Evolutionary conservation across 2,888 invertebrate genomes (phyloP).

Genomic region (Lasioglossum lativentre): DNA sequence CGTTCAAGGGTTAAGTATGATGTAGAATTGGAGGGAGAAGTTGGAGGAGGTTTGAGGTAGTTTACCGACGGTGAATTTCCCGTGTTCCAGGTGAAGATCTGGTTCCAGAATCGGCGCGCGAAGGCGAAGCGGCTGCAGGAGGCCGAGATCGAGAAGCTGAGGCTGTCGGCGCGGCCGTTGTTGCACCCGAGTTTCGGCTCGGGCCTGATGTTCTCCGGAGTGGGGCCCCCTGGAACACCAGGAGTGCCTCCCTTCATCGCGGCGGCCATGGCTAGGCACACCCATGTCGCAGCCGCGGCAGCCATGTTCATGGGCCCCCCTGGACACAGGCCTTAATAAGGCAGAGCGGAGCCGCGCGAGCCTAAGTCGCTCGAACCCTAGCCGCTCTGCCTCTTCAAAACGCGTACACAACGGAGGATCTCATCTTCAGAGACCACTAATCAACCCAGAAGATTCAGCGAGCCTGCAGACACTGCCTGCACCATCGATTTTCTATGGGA

Average conservation of each 20-base stretch:
- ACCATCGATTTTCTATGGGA: background rate
- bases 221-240: conserved; percentile 86
- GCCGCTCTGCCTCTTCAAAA: conserved; percentile 36
- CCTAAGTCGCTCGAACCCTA: conserved; percentile 45
- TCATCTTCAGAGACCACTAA: background rate
- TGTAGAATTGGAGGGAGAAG: background rate
- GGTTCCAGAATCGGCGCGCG: conserved; percentile 93
- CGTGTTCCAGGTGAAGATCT: conserved; percentile 89
- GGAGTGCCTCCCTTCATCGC: conserved; percentile 88
- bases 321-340: conserved; percentile 82
- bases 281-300: conserved; percentile 86
- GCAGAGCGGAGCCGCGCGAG: conserved; percentile 55
- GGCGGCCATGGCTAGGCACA: conserved; percentile 85
- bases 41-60: background rate
- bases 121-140: conserved; percentile 99
- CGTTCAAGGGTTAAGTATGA: background rate
- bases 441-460: background rate
- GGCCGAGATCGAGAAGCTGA: conserved; percentile 96
- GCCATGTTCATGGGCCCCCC: conserved; percentile 84
- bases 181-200: conserved; percentile 90
- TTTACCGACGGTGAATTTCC: background rate
- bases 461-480: background rate
- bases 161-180: conserved; percentile 93
- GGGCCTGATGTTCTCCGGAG: conserved; percentile 87
- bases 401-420: conserved; percentile 14